These are phyloP conservation scores for Sturnira hondurensis DNA, from an alignment of 2,113 vertebrate genomes.

Conservation along the genomic window DNA sequence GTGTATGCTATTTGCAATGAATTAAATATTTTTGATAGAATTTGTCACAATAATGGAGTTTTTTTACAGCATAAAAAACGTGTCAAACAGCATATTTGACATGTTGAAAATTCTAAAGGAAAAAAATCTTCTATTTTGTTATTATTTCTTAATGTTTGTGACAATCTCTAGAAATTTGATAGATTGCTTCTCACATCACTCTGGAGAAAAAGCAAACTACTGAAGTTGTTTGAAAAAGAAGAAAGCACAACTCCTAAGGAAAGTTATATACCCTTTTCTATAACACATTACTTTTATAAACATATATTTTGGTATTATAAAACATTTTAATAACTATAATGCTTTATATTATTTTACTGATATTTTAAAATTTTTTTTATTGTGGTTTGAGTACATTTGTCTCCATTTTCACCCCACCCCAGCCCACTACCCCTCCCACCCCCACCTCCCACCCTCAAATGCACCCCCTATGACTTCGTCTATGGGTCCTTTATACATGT, in stretches of 20 bases:
- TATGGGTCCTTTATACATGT: too few species aligned
- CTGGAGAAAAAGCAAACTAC: slow-evolving; percentile 42
- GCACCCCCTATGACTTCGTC: too few species aligned
- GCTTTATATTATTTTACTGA: background rate
- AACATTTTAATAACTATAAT: background rate
- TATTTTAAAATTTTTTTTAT: too few species aligned
- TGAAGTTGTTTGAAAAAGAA: slow-evolving; percentile 55
- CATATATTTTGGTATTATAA: slow-evolving; percentile 48
- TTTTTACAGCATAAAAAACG: too few species aligned
- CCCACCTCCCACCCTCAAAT: too few species aligned
- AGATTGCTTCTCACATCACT: slow-evolving; percentile 52
- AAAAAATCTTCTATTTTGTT: slow-evolving; percentile 37
- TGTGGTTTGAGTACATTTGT: too few species aligned
- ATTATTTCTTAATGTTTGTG: slow-evolving; percentile 64
- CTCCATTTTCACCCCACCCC: too few species aligned
- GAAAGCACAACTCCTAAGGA: slow-evolving; percentile 50
- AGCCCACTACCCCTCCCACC: too few species aligned
- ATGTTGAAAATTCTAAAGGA: background rate
- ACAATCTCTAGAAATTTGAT: slow-evolving; percentile 68
- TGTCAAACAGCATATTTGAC: slow-evolving; percentile 23
- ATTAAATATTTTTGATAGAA: background rate
- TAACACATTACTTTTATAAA: slow-evolving; percentile 60
- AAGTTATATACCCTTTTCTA: slow-evolving; percentile 45
- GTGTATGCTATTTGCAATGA: background rate
- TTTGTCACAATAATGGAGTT: background rate